phyloP scores from a whole-genome alignment of 2,888 invertebrate species.

The Anarsia innoxiella region DNA sequence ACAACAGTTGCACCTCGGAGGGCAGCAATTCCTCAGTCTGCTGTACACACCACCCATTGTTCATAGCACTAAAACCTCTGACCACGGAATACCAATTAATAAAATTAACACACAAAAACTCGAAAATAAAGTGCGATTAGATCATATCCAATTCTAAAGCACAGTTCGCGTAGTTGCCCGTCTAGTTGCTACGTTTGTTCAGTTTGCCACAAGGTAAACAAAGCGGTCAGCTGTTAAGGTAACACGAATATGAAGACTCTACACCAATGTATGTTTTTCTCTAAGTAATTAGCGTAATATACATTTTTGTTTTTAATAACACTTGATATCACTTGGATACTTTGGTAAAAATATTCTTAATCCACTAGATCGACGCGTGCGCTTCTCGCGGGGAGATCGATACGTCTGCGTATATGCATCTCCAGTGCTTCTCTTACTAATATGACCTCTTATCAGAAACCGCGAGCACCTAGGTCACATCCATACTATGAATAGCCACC shows the following conservation, averaged over 20 bases:
- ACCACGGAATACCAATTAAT: conserved; percentile 38
- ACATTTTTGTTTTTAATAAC: too few species aligned
- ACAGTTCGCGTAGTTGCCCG: conserved; percentile 23
- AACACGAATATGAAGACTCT: too few species aligned
- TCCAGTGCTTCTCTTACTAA: not conserved
- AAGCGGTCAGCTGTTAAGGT: conserved; percentile 31
- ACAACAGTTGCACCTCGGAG: conserved; percentile 43
- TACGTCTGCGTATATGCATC: conserved; percentile 33
- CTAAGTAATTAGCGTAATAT: too few species aligned
- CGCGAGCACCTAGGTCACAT: not conserved
- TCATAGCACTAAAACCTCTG: conserved; percentile 22
- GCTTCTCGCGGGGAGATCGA: conserved; percentile 31
- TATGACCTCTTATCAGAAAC: conserved; percentile 55
- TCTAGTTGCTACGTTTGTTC: too few species aligned
- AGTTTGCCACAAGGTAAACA: conserved; percentile 49
- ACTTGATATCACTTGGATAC: too few species aligned
- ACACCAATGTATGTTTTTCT: too few species aligned
- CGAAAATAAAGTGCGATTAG: conserved; percentile 36
- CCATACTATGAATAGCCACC: not conserved
- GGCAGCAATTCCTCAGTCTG: conserved; percentile 39
- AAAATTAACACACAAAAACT: conserved; percentile 20
- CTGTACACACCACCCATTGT: conserved; percentile 58
- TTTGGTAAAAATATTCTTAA: too few species aligned
- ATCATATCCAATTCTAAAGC: conserved; percentile 36
- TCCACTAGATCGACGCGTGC: too few species aligned